Conservation (phyloP, 1,140 invertebrate species). For the Bombus pascuorum region DNA sequence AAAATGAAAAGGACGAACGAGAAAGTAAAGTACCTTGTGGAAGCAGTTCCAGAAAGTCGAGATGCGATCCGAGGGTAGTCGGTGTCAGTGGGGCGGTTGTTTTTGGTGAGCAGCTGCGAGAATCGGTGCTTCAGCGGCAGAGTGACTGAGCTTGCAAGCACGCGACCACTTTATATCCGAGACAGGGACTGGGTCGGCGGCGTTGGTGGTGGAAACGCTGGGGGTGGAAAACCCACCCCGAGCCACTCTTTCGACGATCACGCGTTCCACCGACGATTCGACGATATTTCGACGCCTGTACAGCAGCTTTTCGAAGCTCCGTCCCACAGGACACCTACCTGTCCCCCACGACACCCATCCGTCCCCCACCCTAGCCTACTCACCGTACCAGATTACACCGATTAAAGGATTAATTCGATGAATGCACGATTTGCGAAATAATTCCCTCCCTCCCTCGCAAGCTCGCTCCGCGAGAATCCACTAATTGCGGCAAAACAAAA, state of each 20-base stretch:
- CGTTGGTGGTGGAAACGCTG: constrained; percentile 53
- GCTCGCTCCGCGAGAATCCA: no score
- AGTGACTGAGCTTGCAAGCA: constrained; percentile 79
- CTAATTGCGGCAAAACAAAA: no score
- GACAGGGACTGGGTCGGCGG: constrained; percentile 54
- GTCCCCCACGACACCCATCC: no score
- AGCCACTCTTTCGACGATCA: constrained; percentile 28
- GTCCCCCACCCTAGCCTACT: neutral
- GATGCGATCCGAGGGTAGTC: neutral
- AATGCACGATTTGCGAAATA: no score
- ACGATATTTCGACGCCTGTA: neutral
- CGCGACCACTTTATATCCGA: constrained; percentile 80
- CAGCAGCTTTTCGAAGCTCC: neutral
- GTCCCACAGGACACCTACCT: neutral
- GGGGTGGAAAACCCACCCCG: constrained; percentile 38
- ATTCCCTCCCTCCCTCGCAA: no score
- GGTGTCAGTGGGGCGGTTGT: neutral
- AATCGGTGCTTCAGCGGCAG: constrained; percentile 65
- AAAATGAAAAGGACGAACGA: neutral
- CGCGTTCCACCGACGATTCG: constrained; percentile 11
- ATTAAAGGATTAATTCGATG: no score
- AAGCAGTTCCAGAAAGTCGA: neutral
- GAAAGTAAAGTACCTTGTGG: neutral
- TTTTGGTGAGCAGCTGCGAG: constrained; percentile 36
- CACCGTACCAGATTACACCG: no score